Evolutionary conservation across 2,888 invertebrate species (phyloP).

Genomic region (Crocallis elinguaria): DNA sequence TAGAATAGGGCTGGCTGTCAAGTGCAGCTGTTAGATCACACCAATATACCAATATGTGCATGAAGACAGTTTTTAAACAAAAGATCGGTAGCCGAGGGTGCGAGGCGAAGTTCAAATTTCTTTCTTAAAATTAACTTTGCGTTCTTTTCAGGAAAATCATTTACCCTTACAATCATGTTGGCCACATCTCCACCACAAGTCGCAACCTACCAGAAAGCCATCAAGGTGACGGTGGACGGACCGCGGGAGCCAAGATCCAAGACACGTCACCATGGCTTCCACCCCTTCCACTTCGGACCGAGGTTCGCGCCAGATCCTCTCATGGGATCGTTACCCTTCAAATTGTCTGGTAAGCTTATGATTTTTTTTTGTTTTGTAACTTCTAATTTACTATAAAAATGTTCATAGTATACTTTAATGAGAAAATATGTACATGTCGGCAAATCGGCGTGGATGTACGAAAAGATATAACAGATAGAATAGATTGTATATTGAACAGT

Average conservation of each 20-base stretch:
- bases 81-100: too few relatives aligned
- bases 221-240: constrained; percentile 99
- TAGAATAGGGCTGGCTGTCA: too few relatives aligned
- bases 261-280: constrained; percentile 94
- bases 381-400: neutral
- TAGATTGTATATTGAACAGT: too few relatives aligned
- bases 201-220: constrained; percentile 98
- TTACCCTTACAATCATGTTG: constrained; percentile 97
- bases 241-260: constrained; percentile 98
- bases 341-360: constrained; percentile 89
- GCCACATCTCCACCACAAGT: constrained; percentile 97
- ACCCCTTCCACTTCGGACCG: constrained; percentile 95
- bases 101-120: neutral
- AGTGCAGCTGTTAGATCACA: too few relatives aligned
- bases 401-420: too few relatives aligned
- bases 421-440: too few relatives aligned
- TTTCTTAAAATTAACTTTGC: neutral
- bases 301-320: constrained; percentile 93
- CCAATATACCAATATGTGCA: too few relatives aligned
- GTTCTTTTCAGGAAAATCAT: constrained; percentile 93
- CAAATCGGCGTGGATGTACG: too few relatives aligned
- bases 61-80: too few relatives aligned
- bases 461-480: too few relatives aligned
- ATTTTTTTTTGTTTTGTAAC: neutral
- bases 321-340: constrained; percentile 91